Conservation (phyloP, 2,797 vertebrate genomes). For the Spinibarbus caldwelli region DNA sequence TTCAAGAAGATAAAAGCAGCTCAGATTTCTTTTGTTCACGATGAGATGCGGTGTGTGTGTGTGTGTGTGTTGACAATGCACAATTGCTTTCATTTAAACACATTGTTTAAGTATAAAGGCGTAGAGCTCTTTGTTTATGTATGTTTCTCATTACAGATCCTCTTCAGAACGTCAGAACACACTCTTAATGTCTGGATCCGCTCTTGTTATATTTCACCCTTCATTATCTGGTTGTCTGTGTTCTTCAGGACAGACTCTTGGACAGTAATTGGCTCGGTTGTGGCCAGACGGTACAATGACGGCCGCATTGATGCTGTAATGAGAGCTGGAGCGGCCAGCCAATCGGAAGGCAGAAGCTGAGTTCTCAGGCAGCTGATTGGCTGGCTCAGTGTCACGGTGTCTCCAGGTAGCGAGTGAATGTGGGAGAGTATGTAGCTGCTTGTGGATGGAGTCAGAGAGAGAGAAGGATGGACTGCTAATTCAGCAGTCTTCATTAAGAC, state of each 20-base stretch:
- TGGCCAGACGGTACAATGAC: conserved; percentile 75
- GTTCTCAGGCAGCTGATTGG: conserved; percentile 77
- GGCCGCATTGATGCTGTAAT: conserved; percentile 71
- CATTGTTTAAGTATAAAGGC: conserved; percentile 5
- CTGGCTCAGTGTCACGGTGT: conserved; percentile 68
- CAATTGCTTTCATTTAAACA: conserved; percentile 1
- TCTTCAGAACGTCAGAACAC: background rate
- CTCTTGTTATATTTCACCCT: conserved; percentile 63
- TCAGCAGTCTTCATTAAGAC: background rate
- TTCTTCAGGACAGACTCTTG: conserved; percentile 66
- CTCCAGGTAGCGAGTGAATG: conserved; percentile 80
- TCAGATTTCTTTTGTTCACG: conserved; percentile 39
- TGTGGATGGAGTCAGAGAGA: conserved; percentile 44
- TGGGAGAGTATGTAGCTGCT: conserved; percentile 66
- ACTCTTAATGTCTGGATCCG: background rate
- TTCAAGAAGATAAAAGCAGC: conserved; percentile 40
- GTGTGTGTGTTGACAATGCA: background rate
- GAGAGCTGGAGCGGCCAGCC: conserved; percentile 68
- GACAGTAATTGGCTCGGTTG: conserved; percentile 72
- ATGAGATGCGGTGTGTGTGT: conserved; percentile 8
- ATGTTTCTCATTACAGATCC: conserved; percentile 22
- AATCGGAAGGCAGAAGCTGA: conserved; percentile 67
- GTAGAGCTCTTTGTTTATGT: background rate
- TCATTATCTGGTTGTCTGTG: conserved; percentile 64
- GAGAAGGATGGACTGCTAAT: conserved; percentile 48